Base-by-base conservation (phyloP, 2,797 vertebrate genomes). In the Chelon labrosus region DNA sequence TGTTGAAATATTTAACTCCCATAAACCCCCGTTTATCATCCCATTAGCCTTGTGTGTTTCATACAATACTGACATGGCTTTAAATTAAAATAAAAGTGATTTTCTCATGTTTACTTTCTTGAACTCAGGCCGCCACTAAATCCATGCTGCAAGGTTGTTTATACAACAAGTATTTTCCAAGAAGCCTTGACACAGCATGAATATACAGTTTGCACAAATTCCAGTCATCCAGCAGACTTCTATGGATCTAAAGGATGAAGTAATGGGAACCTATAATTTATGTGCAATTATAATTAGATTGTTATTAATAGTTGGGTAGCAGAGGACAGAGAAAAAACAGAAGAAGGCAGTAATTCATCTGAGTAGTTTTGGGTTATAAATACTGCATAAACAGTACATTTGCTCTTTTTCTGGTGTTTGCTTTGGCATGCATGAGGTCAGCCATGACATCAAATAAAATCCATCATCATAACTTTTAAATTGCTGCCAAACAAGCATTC, bases 401-500 rank as follows among this genome's bases (percentile, higher is more conserved):
- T 82, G 55, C 42, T 64, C 51, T 65, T 67, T 73, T 64, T 53
- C 39, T 63, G 41, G 66, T 74, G 73, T 88, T 89, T 86, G 66
- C 58, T 84, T 89, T 86, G 80, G 70, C 53, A 5, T 5, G 16
- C 11, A 17, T 7, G 7, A 77, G 68, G 68, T 54, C 63, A 77
- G 22, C 12, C 49, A 49, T 55, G 50, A 76, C 49, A 83, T 65
- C 47, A 42, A 51, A 65, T 60, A 77, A 61, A 85, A 84, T 76
- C 53, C 42, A 83, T 79, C 70, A 65, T 13, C 1, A n/a, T 80
- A 12, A 68, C 57, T 73, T 73, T 31, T 54, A 70, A 83, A 79
- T 67, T 20, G 37, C 38, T 68, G 68, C 59, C 80, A 88, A 81
- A 85, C 65, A 66, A 66, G 54, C 69, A 76, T 83, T 80, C 54